Evolutionary conservation across 2,888 invertebrate species (phyloP).

Genomic region (Dione vanillae): DNA sequence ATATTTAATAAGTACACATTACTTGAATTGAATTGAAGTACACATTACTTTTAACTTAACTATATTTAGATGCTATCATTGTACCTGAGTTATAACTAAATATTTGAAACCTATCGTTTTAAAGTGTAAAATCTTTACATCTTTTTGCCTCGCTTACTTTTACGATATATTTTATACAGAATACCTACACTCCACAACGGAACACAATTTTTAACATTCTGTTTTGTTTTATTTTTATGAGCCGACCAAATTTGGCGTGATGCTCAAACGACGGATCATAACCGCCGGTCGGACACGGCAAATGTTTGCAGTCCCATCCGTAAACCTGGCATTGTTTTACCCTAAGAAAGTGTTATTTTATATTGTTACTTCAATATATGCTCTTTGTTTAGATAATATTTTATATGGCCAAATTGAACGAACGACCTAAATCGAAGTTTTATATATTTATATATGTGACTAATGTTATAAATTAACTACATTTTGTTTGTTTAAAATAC

Average conservation of each 20-base stretch:
- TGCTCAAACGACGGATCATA: slow-evolving; percentile 78
- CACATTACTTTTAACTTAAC: no score
- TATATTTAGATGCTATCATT: no score
- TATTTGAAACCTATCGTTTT: not conserved
- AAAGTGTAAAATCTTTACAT: slow-evolving; percentile 5
- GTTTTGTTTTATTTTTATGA: slow-evolving; percentile 77
- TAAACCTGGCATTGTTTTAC: slow-evolving; percentile 68
- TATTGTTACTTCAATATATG: slow-evolving; percentile 50
- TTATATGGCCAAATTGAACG: not conserved
- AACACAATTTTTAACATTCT: slow-evolving; percentile 62
- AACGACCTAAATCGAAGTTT: not conserved
- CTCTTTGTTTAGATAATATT: slow-evolving; percentile 19
- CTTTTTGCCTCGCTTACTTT: slow-evolving; percentile 37
- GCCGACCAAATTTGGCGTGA: slow-evolving; percentile 78
- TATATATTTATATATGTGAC: no score
- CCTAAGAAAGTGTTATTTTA: slow-evolving; percentile 55
- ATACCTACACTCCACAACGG: slow-evolving; percentile 62
- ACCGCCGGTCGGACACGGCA: slow-evolving; percentile 78
- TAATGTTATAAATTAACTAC: no score
- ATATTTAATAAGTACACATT: no score
- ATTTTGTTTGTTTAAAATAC: no score
- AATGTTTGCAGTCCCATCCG: slow-evolving; percentile 75
- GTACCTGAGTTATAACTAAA: no score
- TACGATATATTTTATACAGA: slow-evolving; percentile 55
- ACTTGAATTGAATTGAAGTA: no score